Evolutionary conservation across 2,888 invertebrate genomes (phyloP), one percentile per base, ranked within the genome.

Genomic region (Megaustenia siamemsis): DNA sequence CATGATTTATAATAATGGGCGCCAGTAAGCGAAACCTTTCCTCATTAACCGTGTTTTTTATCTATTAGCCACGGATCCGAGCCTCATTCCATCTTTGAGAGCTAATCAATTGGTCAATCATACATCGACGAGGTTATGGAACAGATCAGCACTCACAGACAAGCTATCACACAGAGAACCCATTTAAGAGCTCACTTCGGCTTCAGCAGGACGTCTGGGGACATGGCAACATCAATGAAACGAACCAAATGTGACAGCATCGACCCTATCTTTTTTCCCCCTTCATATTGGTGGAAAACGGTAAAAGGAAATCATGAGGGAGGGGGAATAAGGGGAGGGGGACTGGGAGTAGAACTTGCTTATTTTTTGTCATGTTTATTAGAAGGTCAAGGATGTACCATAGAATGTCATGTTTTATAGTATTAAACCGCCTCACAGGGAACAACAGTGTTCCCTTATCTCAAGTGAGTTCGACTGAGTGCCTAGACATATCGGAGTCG

Each of bases 191-290:
- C 40, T 69, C 69, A 69, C 60, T n/a, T 38, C 12, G 69, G 69
- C 4, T 69, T 69, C 40, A 21, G 21, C 38, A 24, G 24, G 40
- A 69, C 40, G 69, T 69, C 69, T 69, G 69, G 69, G 69, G 40
- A 69, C 24, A 69, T 69, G 69, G 69, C 40, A 69, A 69, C 24
- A 69, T 69, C 69, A 69, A 38, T 69, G 24, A n/a, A 69, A 38
- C 24, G 69, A 40, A 40, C 69, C 69, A 40, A 69, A 40, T 21
- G 69, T 69, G 69, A 69, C 69, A 69, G 69, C 69, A 69, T 69
- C 69, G 69, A 69, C 69, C 69, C n/a, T 66, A 32, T 66, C 15
- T 32, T 32, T 66, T 56, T 56, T n/a, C 56, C n/a, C 24, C n/a
- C n/a, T n/a, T 53, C 60, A 4, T 60, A n/a, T 60, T 60, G 6